These are phyloP conservation scores for Serinus canaria DNA, from an alignment of 2,113 vertebrate genomes.

Conservation along the genomic window DNA sequence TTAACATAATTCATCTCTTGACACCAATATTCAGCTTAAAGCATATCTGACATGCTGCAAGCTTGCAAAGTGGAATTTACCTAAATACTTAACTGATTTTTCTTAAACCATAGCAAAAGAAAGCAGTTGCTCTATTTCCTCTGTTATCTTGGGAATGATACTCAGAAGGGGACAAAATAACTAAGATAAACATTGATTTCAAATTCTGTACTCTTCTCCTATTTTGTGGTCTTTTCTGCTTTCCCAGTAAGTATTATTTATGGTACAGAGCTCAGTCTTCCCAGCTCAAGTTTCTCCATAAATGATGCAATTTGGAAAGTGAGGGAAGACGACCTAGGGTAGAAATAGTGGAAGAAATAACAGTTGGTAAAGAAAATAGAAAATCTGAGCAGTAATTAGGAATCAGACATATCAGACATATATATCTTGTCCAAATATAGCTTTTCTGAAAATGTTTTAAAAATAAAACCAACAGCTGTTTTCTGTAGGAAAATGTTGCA, in stretches of 20 bases:
- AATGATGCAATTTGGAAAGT: not conserved
- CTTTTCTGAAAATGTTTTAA: not conserved
- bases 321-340: fast-evolving
- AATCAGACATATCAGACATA: not conserved
- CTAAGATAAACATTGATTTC: not conserved
- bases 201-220: not conserved
- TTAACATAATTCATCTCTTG: not conserved
- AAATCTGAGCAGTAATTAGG: not conserved
- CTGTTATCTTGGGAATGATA: not conserved
- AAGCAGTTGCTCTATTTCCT: not conserved
- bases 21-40: not conserved
- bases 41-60: not conserved
- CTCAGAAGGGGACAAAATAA: not conserved
- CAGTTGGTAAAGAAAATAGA: not conserved
- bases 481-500: not conserved
- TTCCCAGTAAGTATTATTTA: not conserved
- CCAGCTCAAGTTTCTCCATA: not conserved
- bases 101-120: not conserved
- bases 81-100: not conserved
- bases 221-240: not conserved
- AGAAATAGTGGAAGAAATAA: not conserved
- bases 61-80: not conserved
- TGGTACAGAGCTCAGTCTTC: not conserved
- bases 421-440: not conserved
- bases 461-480: not conserved